A percentile compares a stretch with the other conserved stretches of the same genome.
Evolutionary conservation across 1,140 invertebrate species (phyloP).

Genomic region (Drosophila santomea): DNA sequence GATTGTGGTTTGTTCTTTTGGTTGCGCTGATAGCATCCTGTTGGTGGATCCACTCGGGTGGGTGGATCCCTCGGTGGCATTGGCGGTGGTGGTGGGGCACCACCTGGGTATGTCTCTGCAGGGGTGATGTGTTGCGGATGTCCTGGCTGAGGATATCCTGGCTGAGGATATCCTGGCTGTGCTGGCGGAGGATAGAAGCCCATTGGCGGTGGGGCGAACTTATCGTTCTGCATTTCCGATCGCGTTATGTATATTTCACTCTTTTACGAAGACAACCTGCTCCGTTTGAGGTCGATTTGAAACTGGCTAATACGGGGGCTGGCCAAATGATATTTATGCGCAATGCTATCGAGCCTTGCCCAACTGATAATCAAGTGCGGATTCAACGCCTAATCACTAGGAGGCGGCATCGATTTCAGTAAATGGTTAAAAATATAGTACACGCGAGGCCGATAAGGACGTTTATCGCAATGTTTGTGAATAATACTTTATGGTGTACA

Average conservation of each 20-base stretch:
- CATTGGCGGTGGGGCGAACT: background rate
- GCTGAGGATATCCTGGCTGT: conserved; percentile 15
- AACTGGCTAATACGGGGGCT: conserved; percentile 16
- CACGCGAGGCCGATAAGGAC: conserved; percentile 15
- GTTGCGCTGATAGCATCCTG: conserved; percentile 40
- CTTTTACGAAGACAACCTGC: conserved; percentile 1
- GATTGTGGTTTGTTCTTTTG: conserved; percentile 57
- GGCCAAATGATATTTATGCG: conserved; percentile 19
- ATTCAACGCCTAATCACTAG: conserved; percentile 6
- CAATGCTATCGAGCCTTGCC: background rate
- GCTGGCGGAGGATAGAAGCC: background rate
- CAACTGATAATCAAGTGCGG: conserved; percentile 7
- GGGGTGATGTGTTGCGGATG: conserved; percentile 24
- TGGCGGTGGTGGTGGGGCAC: conserved; percentile 1
- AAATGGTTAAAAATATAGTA: background rate
- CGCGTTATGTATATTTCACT: background rate
- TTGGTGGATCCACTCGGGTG: conserved; percentile 16
- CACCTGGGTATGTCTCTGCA: conserved; percentile 20
- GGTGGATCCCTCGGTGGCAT: conserved; percentile 5
- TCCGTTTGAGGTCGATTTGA: conserved; percentile 6
- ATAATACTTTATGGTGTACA: background rate
- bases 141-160: conserved; percentile 2
- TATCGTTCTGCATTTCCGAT: conserved; percentile 33
- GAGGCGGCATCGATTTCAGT: conserved; percentile 3
- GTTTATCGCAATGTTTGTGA: conserved; percentile 15